These are phyloP conservation scores for Echinometra lucunter DNA, from an alignment of 53 echinoderm and acorn worm genomes.

Conservation along the genomic window DNA sequence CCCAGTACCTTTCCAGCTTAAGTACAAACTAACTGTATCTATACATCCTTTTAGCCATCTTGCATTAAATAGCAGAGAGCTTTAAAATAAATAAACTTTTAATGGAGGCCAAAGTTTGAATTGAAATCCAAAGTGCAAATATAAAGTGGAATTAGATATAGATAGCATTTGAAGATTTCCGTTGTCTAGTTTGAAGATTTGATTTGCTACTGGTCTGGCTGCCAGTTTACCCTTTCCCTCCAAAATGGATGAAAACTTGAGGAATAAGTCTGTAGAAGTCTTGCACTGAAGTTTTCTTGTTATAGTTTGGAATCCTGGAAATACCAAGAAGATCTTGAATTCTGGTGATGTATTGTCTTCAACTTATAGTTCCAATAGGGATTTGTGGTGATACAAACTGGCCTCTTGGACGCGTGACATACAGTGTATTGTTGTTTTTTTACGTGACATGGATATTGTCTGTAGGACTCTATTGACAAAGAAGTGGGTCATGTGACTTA, in stretches of 20 bases:
- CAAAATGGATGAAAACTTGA: neutral
- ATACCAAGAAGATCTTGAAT: neutral
- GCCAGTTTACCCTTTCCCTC: neutral
- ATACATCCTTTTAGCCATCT: neutral
- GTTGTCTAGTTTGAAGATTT: neutral
- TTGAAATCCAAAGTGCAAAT: conserved; percentile 53
- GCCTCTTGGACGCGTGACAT: neutral
- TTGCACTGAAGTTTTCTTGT: neutral
- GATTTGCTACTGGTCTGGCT: neutral
- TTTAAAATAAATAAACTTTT: conserved; percentile 13
- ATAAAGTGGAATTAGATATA: conserved; percentile 36
- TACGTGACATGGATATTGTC: neutral
- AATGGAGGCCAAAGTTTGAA: conserved; percentile 46
- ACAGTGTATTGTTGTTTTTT: neutral
- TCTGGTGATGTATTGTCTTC: neutral
- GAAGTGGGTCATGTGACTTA: neutral
- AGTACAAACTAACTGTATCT: neutral
- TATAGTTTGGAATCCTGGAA: neutral
- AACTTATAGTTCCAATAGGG: neutral
- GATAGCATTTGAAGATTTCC: neutral
- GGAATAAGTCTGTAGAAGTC: neutral
- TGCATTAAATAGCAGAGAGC: neutral
- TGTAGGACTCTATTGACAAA: neutral
- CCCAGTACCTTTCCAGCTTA: neutral
- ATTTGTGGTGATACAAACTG: neutral